phyloP scores from a whole-genome alignment of 2,797 vertebrate species.

The Phaenicophaeus curvirostris region DNA sequence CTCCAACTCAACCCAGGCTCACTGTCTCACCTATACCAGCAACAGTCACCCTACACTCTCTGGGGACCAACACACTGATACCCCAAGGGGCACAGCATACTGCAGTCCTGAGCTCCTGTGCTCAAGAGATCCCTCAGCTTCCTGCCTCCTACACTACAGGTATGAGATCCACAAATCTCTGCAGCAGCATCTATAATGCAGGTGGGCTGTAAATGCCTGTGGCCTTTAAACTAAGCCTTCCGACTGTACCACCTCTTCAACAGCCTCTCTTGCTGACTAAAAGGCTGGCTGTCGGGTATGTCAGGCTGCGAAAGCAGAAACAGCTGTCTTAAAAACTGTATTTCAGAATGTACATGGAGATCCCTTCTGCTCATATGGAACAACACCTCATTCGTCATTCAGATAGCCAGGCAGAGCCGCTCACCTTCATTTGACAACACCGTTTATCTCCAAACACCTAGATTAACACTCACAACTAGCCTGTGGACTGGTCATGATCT shows the following conservation, averaged over 20 bases:
- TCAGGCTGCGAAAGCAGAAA: neutral
- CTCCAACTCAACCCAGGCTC: neutral
- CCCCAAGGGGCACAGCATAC: neutral
- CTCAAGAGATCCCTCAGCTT: neutral
- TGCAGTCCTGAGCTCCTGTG: neutral
- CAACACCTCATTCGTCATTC: constrained; percentile 17
- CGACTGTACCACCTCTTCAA: neutral
- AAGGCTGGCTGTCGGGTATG: neutral
- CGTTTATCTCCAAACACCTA: constrained; percentile 27
- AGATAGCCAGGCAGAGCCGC: neutral
- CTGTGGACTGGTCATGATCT: neutral
- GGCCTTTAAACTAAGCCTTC: neutral
- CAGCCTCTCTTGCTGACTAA: neutral
- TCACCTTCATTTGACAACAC: neutral
- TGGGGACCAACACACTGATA: accelerated
- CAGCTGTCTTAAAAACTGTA: neutral
- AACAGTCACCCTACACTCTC: neutral
- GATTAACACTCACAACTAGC: neutral
- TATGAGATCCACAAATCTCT: neutral
- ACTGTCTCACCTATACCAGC: neutral
- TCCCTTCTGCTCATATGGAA: neutral
- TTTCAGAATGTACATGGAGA: neutral
- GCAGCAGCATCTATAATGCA: neutral
- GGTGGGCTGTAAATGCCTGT: neutral
- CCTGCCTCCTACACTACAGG: neutral